Base-by-base conservation (phyloP, 2,113 vertebrate species). In the Sminthopsis crassicaudata region DNA sequence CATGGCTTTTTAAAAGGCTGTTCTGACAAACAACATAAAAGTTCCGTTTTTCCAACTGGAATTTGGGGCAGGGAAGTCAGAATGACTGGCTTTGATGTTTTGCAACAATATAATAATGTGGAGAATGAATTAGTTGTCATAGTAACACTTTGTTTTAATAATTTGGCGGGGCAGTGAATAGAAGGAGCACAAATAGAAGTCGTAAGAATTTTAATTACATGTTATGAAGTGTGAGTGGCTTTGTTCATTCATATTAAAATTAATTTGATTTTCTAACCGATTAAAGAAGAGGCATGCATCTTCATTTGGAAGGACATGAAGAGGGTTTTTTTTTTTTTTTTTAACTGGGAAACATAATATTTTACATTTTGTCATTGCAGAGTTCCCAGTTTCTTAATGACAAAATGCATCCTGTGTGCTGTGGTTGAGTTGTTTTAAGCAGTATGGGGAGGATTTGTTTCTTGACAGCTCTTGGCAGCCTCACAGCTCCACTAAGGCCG, bases 91-190 rank as follows among this genome's bases (percentile, higher is more conserved):
- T 12, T 46, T 95, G 95, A 96, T 97, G 97, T 97, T 98, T 98
- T 95, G 97, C 96, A 96, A 97, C 95, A 97, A 97, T 97, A 94
- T 97, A 97, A 97, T 98, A 97, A 97, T 97, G 95, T 91, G 97
- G 67, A 84, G 96, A 96, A 96, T 97, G 96, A 98, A 98, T 98
- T 98, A 96, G 98, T 98, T 98, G 93, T 98, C 96, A 98, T 98
- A 97, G 98, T 94, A 98, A 98, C 98, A 94, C 96, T 98, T 98
- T 98, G 98, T 98, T 98, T 98, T 98, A 97, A 97, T 98, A 97
- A 98, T 98, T 97, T 98, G 97, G 96, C 42, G 67, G 67, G 96
- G 91, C 96, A 93, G 12, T 95, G 96, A 98, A 84, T 84, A 84
- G 97, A 97, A 96, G 96, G 67, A 96, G 92, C 95, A 96, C 54